These are phyloP conservation scores for Sarcophaga variegata DNA, from an alignment of 2,888 invertebrate genomes.

Conservation along the genomic window DNA sequence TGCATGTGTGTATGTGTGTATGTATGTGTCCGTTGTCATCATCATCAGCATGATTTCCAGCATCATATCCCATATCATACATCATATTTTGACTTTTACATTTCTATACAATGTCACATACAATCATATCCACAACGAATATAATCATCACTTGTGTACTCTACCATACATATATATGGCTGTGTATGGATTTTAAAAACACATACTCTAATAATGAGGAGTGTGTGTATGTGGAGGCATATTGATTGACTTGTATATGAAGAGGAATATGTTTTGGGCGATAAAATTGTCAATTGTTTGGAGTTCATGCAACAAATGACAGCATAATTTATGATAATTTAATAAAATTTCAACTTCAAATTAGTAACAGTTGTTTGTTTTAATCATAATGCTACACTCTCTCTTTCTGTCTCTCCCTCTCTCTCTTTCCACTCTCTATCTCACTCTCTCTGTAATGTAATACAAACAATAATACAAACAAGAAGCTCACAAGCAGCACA, in stretches of 20 bases:
- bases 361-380: constrained; percentile 40
- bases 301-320: constrained; percentile 43
- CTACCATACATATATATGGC: neutral
- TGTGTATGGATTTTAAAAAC: no score
- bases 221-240: neutral
- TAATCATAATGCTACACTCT: constrained; percentile 2
- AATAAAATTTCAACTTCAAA: constrained; percentile 54
- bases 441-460: no score
- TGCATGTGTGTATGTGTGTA: no score
- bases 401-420: no score
- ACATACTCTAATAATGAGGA: neutral
- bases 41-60: no score
- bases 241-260: constrained; percentile 46
- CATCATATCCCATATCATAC: constrained; percentile 1
- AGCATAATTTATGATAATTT: constrained; percentile 61
- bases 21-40: no score
- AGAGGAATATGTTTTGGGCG: constrained; percentile 17
- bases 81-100: constrained; percentile 34
- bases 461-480: neutral
- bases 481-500: no score
- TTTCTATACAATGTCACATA: no score
- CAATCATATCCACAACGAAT: no score
- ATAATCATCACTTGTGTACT: no score
- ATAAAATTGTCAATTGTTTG: constrained; percentile 65
- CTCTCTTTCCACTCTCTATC: no score